phyloP scores from a whole-genome alignment of 2,797 vertebrate species.

The Harpagifer antarcticus region DNA sequence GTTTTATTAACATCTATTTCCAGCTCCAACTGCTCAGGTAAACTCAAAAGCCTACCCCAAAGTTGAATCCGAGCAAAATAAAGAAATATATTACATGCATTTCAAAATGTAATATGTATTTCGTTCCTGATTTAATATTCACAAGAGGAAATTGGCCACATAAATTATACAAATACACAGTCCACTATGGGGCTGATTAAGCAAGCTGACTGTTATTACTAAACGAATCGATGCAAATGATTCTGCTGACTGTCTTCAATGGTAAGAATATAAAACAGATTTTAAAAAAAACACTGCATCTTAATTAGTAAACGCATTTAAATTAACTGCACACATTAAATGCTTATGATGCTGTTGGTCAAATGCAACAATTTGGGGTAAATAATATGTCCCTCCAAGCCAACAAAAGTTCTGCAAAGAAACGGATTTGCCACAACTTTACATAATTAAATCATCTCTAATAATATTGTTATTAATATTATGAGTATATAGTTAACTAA shows the following conservation, averaged over 20 bases:
- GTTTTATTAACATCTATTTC: neutral
- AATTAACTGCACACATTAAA: neutral
- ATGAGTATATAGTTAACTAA: neutral
- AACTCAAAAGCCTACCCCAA: neutral
- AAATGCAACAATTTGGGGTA: neutral
- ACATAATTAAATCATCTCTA: neutral
- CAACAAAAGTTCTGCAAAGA: neutral
- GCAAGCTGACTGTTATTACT: neutral
- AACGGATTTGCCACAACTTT: neutral
- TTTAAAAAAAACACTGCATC: neutral
- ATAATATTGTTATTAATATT: neutral
- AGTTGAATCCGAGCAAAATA: neutral
- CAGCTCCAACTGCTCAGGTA: accelerated
- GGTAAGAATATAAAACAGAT: neutral
- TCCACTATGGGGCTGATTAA: neutral
- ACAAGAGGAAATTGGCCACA: neutral
- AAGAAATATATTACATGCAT: neutral
- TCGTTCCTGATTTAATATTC: neutral
- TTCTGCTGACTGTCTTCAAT: neutral
- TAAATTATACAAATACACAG: neutral
- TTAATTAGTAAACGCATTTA: conserved; percentile 1
- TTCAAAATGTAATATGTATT: neutral
- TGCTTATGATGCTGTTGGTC: neutral
- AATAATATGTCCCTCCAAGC: neutral
- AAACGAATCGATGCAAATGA: neutral